A percentile compares a stretch with the other conserved stretches of the same genome.
phyloP scores from a whole-genome alignment of 2,888 invertebrate genomes.

The Trichogramma dendrolimi region DNA sequence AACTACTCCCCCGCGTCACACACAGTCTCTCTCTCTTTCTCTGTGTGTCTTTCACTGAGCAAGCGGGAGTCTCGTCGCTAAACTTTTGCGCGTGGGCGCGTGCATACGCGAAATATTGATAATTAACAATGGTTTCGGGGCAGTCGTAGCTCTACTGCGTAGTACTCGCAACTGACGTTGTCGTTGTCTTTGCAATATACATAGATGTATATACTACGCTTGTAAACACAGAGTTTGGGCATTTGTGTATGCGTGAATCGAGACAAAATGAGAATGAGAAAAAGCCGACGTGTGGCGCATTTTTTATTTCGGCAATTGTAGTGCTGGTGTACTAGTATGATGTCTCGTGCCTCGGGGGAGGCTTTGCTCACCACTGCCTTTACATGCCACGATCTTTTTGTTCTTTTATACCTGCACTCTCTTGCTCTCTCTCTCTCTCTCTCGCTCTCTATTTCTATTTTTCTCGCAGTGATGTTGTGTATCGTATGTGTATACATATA shows the following conservation, averaged over 20 bases:
- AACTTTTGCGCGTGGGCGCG: slow-evolving; percentile 39
- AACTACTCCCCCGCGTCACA: slow-evolving; percentile 51
- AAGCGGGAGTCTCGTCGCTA: no score
- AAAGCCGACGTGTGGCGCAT: slow-evolving; percentile 39
- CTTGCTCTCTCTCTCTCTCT: slow-evolving; percentile 11
- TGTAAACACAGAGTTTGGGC: no score
- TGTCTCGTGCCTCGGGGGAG: slow-evolving; percentile 31
- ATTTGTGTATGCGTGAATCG: slow-evolving; percentile 16
- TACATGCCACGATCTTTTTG: slow-evolving; percentile 21
- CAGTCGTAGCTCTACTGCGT: slow-evolving; percentile 19
- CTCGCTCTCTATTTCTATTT: neutral
- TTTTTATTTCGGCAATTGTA: slow-evolving; percentile 47
- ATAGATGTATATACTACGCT: no score
- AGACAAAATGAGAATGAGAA: slow-evolving; percentile 35
- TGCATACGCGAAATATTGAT: slow-evolving; percentile 50
- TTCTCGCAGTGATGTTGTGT: neutral
- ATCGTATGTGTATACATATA: no score
- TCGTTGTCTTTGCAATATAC: no score
- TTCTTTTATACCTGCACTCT: slow-evolving; percentile 1
- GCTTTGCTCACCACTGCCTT: slow-evolving; percentile 25
- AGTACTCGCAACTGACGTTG: no score
- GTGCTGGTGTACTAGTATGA: slow-evolving; percentile 38
- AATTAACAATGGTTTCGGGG: slow-evolving; percentile 49
- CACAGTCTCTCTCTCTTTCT: slow-evolving; percentile 13
- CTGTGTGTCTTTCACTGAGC: neutral